Conservation (phyloP, 2,797 vertebrate species). For the Eupleurogrammus muticus region DNA sequence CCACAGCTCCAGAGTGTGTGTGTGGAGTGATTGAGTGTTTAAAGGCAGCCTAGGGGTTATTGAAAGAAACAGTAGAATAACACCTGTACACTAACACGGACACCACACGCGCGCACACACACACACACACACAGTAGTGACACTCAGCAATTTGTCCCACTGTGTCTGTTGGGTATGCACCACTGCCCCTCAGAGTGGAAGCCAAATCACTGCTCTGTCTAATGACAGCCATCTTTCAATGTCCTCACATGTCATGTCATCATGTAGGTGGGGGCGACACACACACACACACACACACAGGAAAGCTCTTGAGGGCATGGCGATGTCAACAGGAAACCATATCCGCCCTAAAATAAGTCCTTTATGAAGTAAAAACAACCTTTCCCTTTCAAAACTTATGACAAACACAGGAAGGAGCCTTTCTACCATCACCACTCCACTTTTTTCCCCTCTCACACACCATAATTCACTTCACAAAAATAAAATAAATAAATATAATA, state of each 20-base stretch:
- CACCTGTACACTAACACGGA: conserved; percentile 56
- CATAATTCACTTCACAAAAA: conserved; percentile 53
- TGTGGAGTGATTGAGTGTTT: conserved; percentile 45
- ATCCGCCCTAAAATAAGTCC: conserved; percentile 26
- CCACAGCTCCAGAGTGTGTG: conserved; percentile 31
- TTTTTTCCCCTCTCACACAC: conserved; percentile 30
- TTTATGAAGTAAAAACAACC: conserved; percentile 10
- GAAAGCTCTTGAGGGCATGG: conserved; percentile 15
- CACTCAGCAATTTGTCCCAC: conserved; percentile 58
- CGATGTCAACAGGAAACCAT: conserved; percentile 26
- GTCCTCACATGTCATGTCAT: conserved; percentile 62
- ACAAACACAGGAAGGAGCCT: conserved; percentile 5
- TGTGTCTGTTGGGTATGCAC: conserved; percentile 72
- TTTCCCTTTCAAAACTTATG: conserved; percentile 26
- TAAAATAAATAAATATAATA: conserved; percentile 40
- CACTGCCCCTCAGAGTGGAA: conserved; percentile 72
- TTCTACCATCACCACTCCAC: conserved; percentile 6
- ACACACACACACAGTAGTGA: conserved; percentile 43
- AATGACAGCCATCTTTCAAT: conserved; percentile 79
- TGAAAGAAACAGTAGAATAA: conserved; percentile 59
- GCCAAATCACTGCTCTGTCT: conserved; percentile 71
- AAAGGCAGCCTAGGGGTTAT: conserved; percentile 66
- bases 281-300: conserved; percentile 34
- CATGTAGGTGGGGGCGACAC: conserved; percentile 9
- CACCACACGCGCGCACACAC: conserved; percentile 25